Conservation (phyloP, 2,113 vertebrate species). For the Phainopepla nitens region DNA sequence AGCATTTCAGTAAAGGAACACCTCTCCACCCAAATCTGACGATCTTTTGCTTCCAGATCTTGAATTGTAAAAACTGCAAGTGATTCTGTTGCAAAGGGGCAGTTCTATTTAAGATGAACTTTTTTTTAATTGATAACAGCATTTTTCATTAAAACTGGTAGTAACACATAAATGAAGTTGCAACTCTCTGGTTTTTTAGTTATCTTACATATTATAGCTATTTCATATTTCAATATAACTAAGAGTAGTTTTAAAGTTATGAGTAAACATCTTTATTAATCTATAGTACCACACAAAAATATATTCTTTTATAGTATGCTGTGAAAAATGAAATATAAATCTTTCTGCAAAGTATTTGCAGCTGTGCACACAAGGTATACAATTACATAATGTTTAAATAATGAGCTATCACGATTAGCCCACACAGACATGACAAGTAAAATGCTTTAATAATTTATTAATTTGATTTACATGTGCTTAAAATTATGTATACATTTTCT, state of each 20-base stretch:
- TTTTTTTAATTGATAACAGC: neutral
- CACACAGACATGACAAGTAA: constrained; percentile 76
- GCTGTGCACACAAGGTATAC: constrained; percentile 73
- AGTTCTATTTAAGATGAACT: neutral
- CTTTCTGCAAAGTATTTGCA: constrained; percentile 71
- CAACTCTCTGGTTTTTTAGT: neutral
- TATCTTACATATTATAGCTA: neutral
- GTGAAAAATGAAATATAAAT: constrained; percentile 57
- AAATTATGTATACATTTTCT: constrained; percentile 69
- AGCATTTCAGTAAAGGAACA: neutral
- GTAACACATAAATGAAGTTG: neutral
- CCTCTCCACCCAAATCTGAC: neutral
- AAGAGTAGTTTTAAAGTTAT: neutral
- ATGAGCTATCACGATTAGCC: constrained; percentile 72
- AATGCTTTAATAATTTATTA: constrained; percentile 73
- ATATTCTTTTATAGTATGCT: constrained; percentile 41
- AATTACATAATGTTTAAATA: constrained; percentile 77
- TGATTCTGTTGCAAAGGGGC: neutral
- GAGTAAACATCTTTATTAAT: constrained; percentile 25
- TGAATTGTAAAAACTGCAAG: neutral
- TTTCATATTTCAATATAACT: neutral
- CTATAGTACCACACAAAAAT: neutral
- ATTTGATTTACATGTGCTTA: constrained; percentile 74
- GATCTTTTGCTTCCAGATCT: neutral
- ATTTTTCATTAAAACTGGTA: neutral